Evolutionary conservation across 2,113 vertebrate species (phyloP).

Genomic region (Phylloscopus whistleri): DNA sequence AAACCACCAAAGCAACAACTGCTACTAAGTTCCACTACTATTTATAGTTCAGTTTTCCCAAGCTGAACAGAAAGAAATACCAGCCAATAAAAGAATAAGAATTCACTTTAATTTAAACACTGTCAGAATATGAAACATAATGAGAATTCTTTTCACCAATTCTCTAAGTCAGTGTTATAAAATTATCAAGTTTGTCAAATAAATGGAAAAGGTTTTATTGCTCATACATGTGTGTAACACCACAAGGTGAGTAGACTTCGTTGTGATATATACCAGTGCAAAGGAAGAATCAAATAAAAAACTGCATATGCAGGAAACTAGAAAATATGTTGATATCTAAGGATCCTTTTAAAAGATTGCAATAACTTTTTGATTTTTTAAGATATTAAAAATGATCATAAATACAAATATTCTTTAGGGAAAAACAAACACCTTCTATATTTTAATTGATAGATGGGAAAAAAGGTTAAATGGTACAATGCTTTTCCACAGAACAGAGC

Average conservation of each 20-base stretch:
- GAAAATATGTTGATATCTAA: not conserved
- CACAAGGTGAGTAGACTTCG: not conserved
- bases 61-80: not conserved
- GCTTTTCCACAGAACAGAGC: not conserved
- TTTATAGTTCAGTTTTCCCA: not conserved
- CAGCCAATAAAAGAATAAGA: not conserved
- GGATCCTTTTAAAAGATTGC: not conserved
- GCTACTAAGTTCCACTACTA: not conserved
- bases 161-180: not conserved
- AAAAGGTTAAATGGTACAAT: not conserved
- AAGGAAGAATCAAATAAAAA: not conserved
- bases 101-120: not conserved
- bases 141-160: not conserved
- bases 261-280: not conserved
- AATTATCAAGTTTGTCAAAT: not conserved
- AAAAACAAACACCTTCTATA: not conserved
- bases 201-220: not conserved
- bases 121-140: not conserved
- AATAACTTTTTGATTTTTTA: not conserved
- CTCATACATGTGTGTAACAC: not conserved
- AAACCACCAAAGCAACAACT: not conserved
- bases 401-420: not conserved
- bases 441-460: not conserved
- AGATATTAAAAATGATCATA: not conserved
- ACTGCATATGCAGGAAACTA: not conserved